These are phyloP conservation scores for Hemiscyllium ocellatum DNA, from an alignment of 2,113 vertebrate genomes.

Conservation along the genomic window DNA sequence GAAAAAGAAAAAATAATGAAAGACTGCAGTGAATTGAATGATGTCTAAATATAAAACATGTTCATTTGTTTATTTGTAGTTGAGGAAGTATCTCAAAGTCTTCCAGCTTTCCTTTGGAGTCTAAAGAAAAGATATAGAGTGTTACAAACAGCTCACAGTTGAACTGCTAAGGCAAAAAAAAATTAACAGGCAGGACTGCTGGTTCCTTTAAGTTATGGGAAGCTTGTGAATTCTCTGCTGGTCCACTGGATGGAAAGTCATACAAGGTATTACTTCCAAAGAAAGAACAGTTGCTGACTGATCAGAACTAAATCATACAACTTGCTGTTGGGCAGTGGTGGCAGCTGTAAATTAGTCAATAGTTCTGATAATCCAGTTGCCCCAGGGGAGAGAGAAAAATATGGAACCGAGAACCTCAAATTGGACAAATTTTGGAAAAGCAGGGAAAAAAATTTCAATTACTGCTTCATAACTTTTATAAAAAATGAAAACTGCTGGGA, in stretches of 20 bases:
- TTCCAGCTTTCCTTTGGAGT: neutral
- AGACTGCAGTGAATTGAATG: constrained; percentile 7
- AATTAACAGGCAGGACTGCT: neutral
- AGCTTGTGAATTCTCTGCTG: neutral
- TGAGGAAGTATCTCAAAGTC: neutral
- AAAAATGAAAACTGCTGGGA: neutral
- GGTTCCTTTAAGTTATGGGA: no score
- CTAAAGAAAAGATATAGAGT: neutral
- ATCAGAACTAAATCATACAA: neutral
- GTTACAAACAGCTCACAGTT: neutral
- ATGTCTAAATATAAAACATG: neutral
- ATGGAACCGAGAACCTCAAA: neutral
- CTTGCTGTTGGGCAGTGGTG: neutral
- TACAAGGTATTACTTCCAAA: neutral
- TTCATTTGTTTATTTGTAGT: neutral
- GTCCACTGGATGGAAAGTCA: neutral
- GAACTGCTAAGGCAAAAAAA: neutral
- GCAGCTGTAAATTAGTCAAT: neutral
- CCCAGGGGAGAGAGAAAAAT: neutral
- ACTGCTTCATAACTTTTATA: neutral
- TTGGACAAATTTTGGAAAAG: neutral
- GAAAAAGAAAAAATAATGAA: constrained; percentile 20
- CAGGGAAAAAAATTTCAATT: neutral
- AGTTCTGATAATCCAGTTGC: neutral
- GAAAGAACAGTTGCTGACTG: neutral